phyloP scores from a whole-genome alignment of 2,113 vertebrate species.

The Epinephelus lanceolatus region DNA sequence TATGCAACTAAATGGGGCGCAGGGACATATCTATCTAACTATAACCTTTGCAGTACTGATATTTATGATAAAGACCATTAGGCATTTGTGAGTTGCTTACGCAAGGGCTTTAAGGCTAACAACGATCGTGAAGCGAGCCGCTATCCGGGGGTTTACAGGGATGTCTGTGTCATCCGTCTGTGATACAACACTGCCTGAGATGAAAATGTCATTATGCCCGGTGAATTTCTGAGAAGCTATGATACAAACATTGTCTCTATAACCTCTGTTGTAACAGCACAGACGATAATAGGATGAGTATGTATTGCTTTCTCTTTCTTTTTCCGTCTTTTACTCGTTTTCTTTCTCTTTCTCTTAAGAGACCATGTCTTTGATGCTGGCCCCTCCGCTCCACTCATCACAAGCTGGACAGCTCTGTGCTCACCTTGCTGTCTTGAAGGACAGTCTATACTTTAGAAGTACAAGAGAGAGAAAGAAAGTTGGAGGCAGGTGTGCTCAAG shows the following conservation, averaged over 20 bases:
- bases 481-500: neutral
- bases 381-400: conserved; percentile 38
- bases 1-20: conserved; percentile 79
- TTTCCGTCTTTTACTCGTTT: neutral
- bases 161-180: conserved; percentile 65
- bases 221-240: conserved; percentile 48
- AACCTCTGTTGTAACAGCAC: conserved; percentile 35
- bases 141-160: conserved; percentile 55
- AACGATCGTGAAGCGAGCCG: conserved; percentile 64
- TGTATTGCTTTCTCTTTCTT: conserved; percentile 24
- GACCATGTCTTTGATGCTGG: conserved; percentile 25
- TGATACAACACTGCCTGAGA: conserved; percentile 15
- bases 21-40: conserved; percentile 82
- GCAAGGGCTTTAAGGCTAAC: conserved; percentile 82
- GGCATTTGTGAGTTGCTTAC: conserved; percentile 76
- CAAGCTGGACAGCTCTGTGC: conserved; percentile 44
- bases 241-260: conserved; percentile 44
- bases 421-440: conserved; percentile 58
- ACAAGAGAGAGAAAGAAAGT: neutral
- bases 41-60: conserved; percentile 86
- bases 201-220: conserved; percentile 46
- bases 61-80: conserved; percentile 86
- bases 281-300: conserved; percentile 41
- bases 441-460: conserved; percentile 42
- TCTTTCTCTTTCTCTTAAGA: conserved; percentile 1